phyloP scores from a whole-genome alignment of 2,888 invertebrate genomes.

The Rhaphigaster nebulosa region DNA sequence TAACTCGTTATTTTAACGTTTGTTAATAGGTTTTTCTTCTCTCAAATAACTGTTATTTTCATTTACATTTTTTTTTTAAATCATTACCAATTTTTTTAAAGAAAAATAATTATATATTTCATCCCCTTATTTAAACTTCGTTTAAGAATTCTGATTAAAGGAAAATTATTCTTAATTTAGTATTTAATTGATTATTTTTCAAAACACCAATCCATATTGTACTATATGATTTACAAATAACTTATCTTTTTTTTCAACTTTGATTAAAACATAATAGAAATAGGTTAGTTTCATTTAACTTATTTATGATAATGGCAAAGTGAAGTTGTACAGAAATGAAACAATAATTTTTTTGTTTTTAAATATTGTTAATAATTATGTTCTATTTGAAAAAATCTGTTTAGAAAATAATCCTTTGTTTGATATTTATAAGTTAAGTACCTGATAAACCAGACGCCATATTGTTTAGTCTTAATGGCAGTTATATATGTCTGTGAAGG shows the following conservation, averaged over 20 bases:
- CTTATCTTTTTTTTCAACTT: neutral
- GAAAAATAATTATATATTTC: too few species aligned
- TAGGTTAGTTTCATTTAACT: neutral
- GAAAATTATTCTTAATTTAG: neutral
- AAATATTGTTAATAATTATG: neutral
- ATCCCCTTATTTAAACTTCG: too few species aligned
- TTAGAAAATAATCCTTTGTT: slow-evolving; percentile 3
- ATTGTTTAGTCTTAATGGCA: slow-evolving; percentile 54
- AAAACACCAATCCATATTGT: neutral
- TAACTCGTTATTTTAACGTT: too few species aligned
- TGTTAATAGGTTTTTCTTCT: too few species aligned
- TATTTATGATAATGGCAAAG: neutral
- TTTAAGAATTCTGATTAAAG: too few species aligned
- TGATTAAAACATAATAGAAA: neutral
- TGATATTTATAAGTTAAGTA: slow-evolving; percentile 50
- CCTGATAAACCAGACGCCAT: slow-evolving; percentile 58
- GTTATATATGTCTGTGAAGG: slow-evolving; percentile 53
- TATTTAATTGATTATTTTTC: neutral
- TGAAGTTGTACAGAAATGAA: neutral
- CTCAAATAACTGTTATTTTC: too few species aligned
- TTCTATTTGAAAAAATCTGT: neutral
- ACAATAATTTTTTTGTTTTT: neutral
- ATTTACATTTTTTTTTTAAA: too few species aligned
- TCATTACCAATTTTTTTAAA: too few species aligned
- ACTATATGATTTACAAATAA: neutral